Evolutionary conservation across 2,888 invertebrate species (phyloP).

Genomic region (Zootermopsis nevadensis): DNA sequence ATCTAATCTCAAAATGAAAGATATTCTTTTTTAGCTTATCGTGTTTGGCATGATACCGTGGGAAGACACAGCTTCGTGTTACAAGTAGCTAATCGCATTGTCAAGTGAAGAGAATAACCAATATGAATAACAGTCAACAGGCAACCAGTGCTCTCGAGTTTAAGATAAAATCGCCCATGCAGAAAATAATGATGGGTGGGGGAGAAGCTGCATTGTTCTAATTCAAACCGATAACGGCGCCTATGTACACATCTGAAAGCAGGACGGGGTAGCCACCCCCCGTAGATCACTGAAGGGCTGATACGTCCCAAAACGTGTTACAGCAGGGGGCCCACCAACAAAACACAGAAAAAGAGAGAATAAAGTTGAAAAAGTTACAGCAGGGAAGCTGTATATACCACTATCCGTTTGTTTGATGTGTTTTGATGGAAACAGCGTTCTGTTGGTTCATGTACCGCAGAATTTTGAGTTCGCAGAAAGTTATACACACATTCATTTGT

Average conservation of each 20-base stretch:
- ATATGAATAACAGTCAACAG: not conserved
- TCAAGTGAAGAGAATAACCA: not conserved
- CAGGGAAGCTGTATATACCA: not conserved
- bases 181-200: not conserved
- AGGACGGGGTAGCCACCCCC: not conserved
- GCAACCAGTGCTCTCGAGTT: not conserved
- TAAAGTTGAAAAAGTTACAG: conserved; percentile 32
- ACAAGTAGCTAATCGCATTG: not conserved
- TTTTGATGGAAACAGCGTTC: conserved; percentile 26
- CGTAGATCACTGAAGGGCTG: conserved; percentile 18
- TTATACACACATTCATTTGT: conserved; percentile 36
- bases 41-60: not conserved
- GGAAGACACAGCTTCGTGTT: not conserved
- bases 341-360: conserved; percentile 28
- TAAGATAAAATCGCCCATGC: conserved; percentile 23
- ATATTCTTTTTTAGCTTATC: too few relatives aligned
- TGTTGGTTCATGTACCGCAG: conserved; percentile 27
- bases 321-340: conserved; percentile 18
- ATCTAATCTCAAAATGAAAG: too few relatives aligned
- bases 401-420: conserved; percentile 27
- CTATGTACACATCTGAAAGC: conserved; percentile 20
- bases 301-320: conserved; percentile 16
- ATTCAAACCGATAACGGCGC: conserved; percentile 19
- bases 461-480: conserved; percentile 37
- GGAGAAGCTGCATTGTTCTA: conserved; percentile 1